Conservation (phyloP, 2,888 invertebrate species). For the Chrysotoxum bicinctum region DNA sequence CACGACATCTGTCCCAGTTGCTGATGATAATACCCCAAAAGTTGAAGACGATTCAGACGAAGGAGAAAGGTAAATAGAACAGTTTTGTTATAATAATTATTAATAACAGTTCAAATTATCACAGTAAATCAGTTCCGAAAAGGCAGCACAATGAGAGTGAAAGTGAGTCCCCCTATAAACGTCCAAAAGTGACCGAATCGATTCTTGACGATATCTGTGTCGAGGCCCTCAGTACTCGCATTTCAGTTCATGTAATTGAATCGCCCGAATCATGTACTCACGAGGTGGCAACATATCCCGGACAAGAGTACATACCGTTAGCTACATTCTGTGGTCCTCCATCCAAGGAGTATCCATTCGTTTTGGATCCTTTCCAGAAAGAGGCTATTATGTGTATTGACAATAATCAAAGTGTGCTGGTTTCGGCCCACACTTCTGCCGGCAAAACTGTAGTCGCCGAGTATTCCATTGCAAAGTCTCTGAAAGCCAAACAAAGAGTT, state of each 20-base stretch:
- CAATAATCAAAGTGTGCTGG: slow-evolving; percentile 98
- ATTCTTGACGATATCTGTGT: slow-evolving; percentile 83
- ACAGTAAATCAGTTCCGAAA: slow-evolving; percentile 59
- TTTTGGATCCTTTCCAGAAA: slow-evolving; percentile 98
- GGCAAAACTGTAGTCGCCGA: slow-evolving; percentile 99
- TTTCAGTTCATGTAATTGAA: slow-evolving; percentile 93
- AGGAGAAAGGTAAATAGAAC: slow-evolving; percentile 1
- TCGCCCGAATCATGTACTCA: slow-evolving; percentile 97
- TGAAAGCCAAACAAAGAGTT: slow-evolving; percentile 97
- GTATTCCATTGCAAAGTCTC: slow-evolving; percentile 96
- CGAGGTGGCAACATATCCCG: slow-evolving; percentile 97
- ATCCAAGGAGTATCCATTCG: slow-evolving; percentile 96
- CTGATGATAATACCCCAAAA: slow-evolving; percentile 3
- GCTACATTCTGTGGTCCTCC: slow-evolving; percentile 86
- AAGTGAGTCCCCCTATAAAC: slow-evolving; percentile 37
- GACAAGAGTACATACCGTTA: slow-evolving; percentile 88
- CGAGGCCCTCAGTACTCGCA: slow-evolving; percentile 89
- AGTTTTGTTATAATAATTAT: not conserved
- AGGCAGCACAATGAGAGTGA: slow-evolving; percentile 47
- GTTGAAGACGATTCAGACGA: not conserved
- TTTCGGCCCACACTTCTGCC: slow-evolving; percentile 99
- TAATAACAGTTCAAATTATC: not conserved
- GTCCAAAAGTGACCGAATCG: slow-evolving; percentile 77
- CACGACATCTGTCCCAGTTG: slow-evolving; percentile 55
- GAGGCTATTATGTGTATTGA: slow-evolving; percentile 98